Evolutionary conservation across 2,888 invertebrate species (phyloP).

Genomic region (Laspeyria flexula): DNA sequence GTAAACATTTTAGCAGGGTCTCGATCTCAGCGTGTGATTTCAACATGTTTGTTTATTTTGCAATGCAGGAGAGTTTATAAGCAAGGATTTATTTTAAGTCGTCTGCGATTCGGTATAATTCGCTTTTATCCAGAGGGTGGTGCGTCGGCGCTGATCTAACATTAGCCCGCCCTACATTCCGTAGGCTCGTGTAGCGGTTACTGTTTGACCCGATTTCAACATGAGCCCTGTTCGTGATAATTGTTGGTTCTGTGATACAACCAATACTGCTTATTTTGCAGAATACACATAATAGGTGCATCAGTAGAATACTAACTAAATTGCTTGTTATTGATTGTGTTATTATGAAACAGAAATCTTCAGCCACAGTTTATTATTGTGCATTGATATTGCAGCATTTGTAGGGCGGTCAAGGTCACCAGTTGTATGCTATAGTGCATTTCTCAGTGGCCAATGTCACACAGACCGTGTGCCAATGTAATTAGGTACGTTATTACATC

Average conservation of each 20-base stretch:
- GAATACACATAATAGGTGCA: no score
- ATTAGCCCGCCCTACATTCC: conserved; percentile 80
- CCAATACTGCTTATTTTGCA: no score
- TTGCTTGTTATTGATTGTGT: no score
- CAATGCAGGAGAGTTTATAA: conserved; percentile 31
- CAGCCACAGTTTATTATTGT: conserved; percentile 7
- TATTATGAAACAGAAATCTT: conserved; percentile 2
- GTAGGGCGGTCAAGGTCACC: conserved; percentile 46
- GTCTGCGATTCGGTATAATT: conserved; percentile 50
- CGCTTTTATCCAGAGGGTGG: conserved; percentile 65
- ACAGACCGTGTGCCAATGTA: conserved; percentile 31
- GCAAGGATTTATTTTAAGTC: conserved; percentile 51
- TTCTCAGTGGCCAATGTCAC: conserved; percentile 31
- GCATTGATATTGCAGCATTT: conserved; percentile 15
- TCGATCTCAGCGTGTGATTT: conserved; percentile 7
- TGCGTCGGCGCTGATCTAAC: conserved; percentile 70
- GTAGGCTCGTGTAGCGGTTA: conserved; percentile 67
- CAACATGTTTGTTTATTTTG: conserved; percentile 20
- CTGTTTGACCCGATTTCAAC: conserved; percentile 76
- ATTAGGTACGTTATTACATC: conserved; percentile 27
- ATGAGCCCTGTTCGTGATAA: conserved; percentile 52
- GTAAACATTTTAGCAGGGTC: neutral
- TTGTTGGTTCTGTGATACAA: conserved; percentile 14
- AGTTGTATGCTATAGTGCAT: conserved; percentile 27
- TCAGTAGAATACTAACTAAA: no score